Base-by-base conservation (phyloP, 2,888 invertebrate species). In the Sesamia inferens region DNA sequence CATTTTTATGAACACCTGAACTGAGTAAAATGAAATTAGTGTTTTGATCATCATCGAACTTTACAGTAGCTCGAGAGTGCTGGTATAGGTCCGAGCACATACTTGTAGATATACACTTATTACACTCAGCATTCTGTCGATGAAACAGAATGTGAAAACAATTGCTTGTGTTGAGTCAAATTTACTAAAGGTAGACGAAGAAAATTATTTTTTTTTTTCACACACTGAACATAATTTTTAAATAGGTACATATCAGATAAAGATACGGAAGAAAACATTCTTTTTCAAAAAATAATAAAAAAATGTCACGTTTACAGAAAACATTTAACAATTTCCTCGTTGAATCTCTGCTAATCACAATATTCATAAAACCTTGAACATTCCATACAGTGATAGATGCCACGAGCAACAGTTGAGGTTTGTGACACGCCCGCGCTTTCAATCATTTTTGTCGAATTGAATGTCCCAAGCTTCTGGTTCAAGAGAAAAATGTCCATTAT, bases 361-460 rank as follows among this genome's bases (percentile, higher is more conserved):
- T 73, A 68, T 47, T 24, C 58, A 58, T 48, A 22, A 6, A 58
- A 42, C 11, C 19, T 13, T 42, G 4, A 67, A 24, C 13, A 42
- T 58, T 48, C 5, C 66, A 22, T 51, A 7, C 22, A 24, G 13
- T 24, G 22, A 24, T 24, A 63, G 11, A 63, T 19, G 19, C 64
- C 54, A 59, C 31, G 44, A 19, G 16, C 14, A 44, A 65, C 42
- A 58, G 48, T 59, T 19, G 13, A 64, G 39, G 19, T 24, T 13
- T 44, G 5, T 44, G n/a, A 22, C 22, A 55, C 55, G 31, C 31
- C 44, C 31, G 48, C 13, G 55, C 48, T 76, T 68, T 63, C 16
- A 78, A 77, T 78, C 2, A 68, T 68, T 72, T 57, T 48, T 24
- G 42, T 44, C 4, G 39, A n/a, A 78, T 78, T 55, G 55, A 55